Conservation (phyloP, 2,113 vertebrate genomes). For the Aphyosemion australe region DNA sequence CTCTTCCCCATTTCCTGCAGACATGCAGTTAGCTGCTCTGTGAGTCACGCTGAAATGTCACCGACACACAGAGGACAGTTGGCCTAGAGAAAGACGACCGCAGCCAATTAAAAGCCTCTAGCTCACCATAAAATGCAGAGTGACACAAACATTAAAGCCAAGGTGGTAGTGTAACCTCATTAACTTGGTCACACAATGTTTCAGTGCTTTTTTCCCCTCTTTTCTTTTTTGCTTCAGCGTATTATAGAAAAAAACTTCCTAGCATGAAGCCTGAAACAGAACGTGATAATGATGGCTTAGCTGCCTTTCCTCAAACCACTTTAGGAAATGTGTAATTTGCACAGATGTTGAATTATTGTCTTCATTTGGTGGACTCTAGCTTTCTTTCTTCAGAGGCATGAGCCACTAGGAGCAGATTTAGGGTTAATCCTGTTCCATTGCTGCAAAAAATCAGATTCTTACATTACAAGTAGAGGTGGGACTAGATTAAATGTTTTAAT, state of each 20-base stretch:
- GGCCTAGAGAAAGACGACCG: conserved; percentile 41
- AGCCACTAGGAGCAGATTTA: conserved; percentile 19
- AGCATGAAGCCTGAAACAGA: conserved; percentile 19
- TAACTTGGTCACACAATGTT: conserved; percentile 64
- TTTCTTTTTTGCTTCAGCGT: conserved; percentile 17
- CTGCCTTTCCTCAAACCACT: conserved; percentile 5
- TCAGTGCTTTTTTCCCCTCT: conserved; percentile 31
- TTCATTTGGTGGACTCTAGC: neutral
- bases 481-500: too few species aligned
- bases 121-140: conserved; percentile 51
- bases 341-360: conserved; percentile 26
- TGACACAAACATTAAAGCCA: conserved; percentile 64
- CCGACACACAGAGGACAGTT: conserved; percentile 47
- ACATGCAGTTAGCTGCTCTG: conserved; percentile 56
- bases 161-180: conserved; percentile 65
- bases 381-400: conserved; percentile 18
- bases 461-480: too few species aligned
- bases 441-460: neutral
- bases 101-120: conserved; percentile 69
- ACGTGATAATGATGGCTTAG: conserved; percentile 5
- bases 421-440: conserved; percentile 12
- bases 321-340: conserved; percentile 23
- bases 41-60: conserved; percentile 75
- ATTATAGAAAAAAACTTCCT: conserved; percentile 22
- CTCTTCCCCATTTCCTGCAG: conserved; percentile 48